Conservation (phyloP, 2,113 vertebrate genomes). For the Poecile atricapillus region DNA sequence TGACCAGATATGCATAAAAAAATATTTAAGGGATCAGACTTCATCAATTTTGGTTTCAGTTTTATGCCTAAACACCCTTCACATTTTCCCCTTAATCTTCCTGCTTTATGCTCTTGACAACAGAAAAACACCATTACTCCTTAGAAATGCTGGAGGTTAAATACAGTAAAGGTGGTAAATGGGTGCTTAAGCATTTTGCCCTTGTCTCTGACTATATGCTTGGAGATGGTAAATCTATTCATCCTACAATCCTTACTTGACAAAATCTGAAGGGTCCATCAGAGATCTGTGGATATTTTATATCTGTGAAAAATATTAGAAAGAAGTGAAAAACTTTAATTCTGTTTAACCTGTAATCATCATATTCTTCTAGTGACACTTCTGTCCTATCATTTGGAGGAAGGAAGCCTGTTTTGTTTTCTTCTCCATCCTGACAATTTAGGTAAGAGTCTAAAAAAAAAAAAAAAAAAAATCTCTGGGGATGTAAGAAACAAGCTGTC, state of each 20-base stretch:
- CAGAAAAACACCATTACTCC: neutral
- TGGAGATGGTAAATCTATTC: neutral
- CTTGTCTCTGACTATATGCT: neutral
- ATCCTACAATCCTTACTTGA: neutral
- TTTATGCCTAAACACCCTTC: neutral
- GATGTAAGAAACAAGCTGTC: neutral
- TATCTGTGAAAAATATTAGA: neutral
- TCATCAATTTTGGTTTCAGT: neutral
- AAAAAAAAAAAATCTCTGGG: neutral
- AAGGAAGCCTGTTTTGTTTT: neutral
- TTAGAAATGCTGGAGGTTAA: neutral
- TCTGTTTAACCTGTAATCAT: neutral
- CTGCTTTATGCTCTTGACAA: neutral
- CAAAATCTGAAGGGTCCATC: neutral
- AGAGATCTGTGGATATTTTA: neutral
- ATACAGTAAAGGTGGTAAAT: neutral
- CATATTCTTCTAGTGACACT: neutral
- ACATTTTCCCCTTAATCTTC: neutral
- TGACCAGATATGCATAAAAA: neutral
- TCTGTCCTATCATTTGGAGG: neutral
- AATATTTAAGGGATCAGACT: neutral
- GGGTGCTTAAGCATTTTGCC: neutral
- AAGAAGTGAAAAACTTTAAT: neutral
- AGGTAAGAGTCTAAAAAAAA: neutral
- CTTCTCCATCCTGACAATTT: neutral